A percentile compares a stretch with the other conserved stretches of the same genome.
These are phyloP conservation scores for Natator depressus DNA, from an alignment of 2,113 vertebrate species.

Conservation along the genomic window DNA sequence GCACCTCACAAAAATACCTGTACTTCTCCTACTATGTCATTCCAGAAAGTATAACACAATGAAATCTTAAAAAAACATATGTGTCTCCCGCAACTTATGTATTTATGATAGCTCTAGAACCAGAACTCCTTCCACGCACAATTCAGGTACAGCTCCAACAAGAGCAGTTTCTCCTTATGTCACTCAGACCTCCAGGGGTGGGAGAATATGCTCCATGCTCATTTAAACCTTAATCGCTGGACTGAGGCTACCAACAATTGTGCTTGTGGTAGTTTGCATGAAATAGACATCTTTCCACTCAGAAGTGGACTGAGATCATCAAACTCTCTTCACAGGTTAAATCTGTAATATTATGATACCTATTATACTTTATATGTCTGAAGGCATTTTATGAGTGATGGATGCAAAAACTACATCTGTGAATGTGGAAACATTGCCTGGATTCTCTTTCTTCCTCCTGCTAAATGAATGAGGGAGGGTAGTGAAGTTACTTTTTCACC, in stretches of 20 bases:
- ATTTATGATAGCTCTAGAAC: neutral
- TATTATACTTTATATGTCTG: neutral
- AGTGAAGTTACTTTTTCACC: neutral
- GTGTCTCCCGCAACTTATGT: rapidly evolving
- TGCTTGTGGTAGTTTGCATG: neutral
- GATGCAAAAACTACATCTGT: neutral
- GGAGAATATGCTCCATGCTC: neutral
- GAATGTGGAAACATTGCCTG: neutral
- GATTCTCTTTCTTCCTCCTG: neutral
- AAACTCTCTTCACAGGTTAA: neutral
- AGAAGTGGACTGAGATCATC: neutral
- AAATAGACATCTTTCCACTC: neutral
- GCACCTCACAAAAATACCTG: neutral
- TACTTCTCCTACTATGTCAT: neutral
- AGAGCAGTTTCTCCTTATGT: neutral
- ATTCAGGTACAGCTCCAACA: neutral
- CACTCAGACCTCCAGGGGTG: neutral
- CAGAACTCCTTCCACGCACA: neutral
- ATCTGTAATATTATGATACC: neutral
- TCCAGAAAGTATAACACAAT: neutral
- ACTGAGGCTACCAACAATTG: neutral
- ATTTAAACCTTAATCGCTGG: neutral
- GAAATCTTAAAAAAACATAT: neutral
- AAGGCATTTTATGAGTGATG: neutral
- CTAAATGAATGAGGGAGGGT: neutral